Base-by-base conservation (phyloP, 1,140 invertebrate genomes). In the Drosophila seguyi region DNA sequence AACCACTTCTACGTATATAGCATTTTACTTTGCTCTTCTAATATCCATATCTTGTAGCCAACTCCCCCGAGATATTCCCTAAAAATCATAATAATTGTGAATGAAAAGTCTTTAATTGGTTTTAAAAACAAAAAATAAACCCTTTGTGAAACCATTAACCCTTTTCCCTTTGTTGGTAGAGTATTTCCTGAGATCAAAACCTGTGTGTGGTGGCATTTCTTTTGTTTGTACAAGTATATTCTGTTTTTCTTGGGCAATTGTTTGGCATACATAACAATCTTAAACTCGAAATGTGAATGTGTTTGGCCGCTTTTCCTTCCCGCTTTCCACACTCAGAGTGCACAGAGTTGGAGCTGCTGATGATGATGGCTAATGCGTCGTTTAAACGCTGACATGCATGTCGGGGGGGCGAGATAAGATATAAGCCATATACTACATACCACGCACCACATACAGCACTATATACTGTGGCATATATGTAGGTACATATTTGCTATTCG, bases 381-480 rank as follows among this genome's bases (percentile, higher is more conserved):
- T 80, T 80, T 73, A 76, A 83, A 79, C 69, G 76, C 83, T 83
- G 83, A 82, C 83, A 83, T 80, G 84, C 83, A 80, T 88, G 83
- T 77, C 76, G 75, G 13, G 75, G 13, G 41, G 41, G 16, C 6
- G 11, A 59, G 69, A 73, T 73, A 73, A 73, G 69, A 73, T 73
- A 66, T n/a, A 55, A n/a, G 52, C 16, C 56, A 45, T 45, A 59
- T 65, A 52, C 22, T 25, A 38, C 25, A 16, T 25, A 45, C 29
- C 34, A 60, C 29, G 52, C 36, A 57, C 18, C 68, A 78, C 59
- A 77, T 57, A 47, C 36, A 53, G 22, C 14, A 29, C 55, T 62
- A 67, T 44, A 59, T 62, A 57, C 25, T 58, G 8, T 45, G 31
- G 42, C 31, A 22, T 36, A 53, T 66, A 47, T 77, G 63, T 27